phyloP scores from a whole-genome alignment of 1,140 invertebrate species.

The Coptotermes formosanus region DNA sequence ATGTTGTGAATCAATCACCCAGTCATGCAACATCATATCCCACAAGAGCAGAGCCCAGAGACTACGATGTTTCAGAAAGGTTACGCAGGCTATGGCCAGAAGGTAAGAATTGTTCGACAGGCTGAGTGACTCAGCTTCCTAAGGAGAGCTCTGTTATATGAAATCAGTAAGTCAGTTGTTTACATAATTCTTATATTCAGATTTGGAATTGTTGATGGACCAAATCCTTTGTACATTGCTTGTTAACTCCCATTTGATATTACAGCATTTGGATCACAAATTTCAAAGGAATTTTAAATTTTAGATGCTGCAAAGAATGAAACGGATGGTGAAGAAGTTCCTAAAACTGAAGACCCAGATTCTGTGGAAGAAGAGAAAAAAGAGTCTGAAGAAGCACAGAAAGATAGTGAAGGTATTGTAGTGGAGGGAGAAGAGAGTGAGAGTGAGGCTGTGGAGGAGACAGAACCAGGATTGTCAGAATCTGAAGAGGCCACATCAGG shows the following conservation, averaged over 20 bases:
- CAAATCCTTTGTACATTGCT: no score
- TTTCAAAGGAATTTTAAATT: neutral
- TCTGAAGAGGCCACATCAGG: neutral
- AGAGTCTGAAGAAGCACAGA: conserved; percentile 1
- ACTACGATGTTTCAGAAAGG: no score
- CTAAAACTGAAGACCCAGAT: neutral
- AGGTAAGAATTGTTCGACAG: no score
- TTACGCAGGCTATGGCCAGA: no score
- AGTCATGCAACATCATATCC: no score
- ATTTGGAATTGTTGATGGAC: no score
- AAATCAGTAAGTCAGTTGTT: neutral
- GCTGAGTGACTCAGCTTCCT: neutral
- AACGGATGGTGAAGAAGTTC: neutral
- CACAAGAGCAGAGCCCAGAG: no score
- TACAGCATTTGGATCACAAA: no score
- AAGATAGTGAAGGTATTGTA: neutral
- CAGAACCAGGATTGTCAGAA: neutral
- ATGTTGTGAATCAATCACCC: no score
- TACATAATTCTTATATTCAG: no score
- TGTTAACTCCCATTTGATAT: neutral
- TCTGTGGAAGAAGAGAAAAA: neutral
- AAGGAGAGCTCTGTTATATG: neutral
- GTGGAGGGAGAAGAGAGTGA: neutral
- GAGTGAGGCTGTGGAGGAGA: neutral
- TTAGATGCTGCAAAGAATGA: conserved; percentile 21